These are phyloP conservation scores for Neoniphon sammara DNA, from an alignment of 2,797 vertebrate species.

Conservation along the genomic window DNA sequence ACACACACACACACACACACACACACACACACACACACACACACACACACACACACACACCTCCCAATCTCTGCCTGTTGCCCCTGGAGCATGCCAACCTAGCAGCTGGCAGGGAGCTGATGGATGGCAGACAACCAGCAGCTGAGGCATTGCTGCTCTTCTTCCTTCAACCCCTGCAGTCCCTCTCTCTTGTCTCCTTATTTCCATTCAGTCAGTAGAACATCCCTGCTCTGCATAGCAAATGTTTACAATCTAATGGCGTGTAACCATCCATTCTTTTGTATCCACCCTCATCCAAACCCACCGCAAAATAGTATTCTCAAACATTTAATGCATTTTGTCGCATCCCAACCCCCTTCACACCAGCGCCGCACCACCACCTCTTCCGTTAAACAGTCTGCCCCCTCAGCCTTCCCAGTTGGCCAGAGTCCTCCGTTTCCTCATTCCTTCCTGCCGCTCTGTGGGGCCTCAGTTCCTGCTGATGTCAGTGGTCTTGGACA, in stretches of 20 bases:
- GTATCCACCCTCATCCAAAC: conserved; percentile 1
- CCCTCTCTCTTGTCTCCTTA: conserved; percentile 39
- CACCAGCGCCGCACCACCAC: conserved; percentile 17
- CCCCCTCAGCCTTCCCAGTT: conserved; percentile 59
- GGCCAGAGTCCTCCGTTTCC: conserved; percentile 59
- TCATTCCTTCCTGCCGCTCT: conserved; percentile 65
- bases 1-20: too few relatives aligned
- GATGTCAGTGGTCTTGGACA: conserved; percentile 64
- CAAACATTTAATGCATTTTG: conserved; percentile 17
- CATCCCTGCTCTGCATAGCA: conserved; percentile 12
- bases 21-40: too few relatives aligned
- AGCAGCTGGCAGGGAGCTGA: conserved; percentile 78
- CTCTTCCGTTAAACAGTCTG: conserved; percentile 58
- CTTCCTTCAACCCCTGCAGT: conserved; percentile 46
- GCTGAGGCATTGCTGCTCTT: conserved; percentile 56
- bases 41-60: conserved; percentile 38
- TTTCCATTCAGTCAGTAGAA: conserved; percentile 19
- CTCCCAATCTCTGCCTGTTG: conserved; percentile 51
- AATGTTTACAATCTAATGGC: conserved; percentile 29
- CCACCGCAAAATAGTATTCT: not conserved
- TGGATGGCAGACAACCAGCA: conserved; percentile 76
- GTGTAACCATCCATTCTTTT: conserved; percentile 1
- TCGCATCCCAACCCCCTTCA: conserved; percentile 8
- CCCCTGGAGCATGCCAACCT: conserved; percentile 67
- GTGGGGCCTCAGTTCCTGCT: conserved; percentile 66